Conservation (phyloP, 2,888 invertebrate genomes). For the Trypoxylon attenuatum region DNA sequence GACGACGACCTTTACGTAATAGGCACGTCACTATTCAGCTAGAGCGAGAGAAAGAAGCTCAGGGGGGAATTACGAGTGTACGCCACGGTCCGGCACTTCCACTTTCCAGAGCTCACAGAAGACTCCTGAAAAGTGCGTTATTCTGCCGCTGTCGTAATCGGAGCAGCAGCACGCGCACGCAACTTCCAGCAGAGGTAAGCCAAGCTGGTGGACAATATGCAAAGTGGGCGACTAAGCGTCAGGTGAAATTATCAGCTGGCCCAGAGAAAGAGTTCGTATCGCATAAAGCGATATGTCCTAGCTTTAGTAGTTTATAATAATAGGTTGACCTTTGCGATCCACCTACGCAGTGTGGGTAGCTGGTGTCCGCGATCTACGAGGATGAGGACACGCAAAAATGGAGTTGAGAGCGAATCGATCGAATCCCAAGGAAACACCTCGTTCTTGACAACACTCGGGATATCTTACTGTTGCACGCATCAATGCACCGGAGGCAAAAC, state of each 20-base stretch:
- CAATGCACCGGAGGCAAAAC: slow-evolving; percentile 25
- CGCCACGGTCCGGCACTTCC: slow-evolving; percentile 43
- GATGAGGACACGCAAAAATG: not conserved
- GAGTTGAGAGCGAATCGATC: not conserved
- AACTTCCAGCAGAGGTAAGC: no score
- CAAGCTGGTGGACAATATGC: no score
- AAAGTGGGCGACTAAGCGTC: no score
- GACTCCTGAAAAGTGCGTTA: no score
- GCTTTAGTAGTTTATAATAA: no score
- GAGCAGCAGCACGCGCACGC: no score
- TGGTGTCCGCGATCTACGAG: not conserved
- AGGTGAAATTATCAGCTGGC: no score
- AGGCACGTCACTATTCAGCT: slow-evolving; percentile 29
- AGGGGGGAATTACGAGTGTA: slow-evolving; percentile 45
- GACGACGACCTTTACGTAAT: slow-evolving; percentile 66
- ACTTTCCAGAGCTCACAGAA: no score
- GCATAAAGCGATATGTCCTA: no score
- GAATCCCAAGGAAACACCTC: slow-evolving; percentile 21
- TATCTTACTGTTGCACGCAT: slow-evolving; percentile 15
- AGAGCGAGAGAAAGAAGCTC: no score
- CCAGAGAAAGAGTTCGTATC: no score
- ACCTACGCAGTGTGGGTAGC: slow-evolving; percentile 10
- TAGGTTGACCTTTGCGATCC: slow-evolving; percentile 35
- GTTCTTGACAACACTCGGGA: not conserved
- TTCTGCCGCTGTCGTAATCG: no score